Evolutionary conservation across 2,113 vertebrate species (phyloP).

Genomic region (Trinectes maculatus): DNA sequence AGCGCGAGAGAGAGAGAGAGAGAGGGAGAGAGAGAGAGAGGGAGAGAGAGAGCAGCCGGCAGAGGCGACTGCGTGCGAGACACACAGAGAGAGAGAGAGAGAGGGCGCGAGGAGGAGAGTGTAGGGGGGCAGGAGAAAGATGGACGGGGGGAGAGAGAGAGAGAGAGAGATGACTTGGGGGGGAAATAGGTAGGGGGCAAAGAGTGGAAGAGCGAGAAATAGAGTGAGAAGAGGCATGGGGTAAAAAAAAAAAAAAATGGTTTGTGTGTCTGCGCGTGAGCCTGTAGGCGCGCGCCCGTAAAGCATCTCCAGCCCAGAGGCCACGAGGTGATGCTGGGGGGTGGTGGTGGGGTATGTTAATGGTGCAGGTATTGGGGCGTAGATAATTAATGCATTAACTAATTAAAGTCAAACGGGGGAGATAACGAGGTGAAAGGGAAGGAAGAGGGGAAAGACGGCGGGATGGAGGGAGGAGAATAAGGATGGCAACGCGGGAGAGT

Average conservation of each 20-base stretch:
- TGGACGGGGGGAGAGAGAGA: conserved; percentile 77
- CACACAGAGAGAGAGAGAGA: conserved; percentile 78
- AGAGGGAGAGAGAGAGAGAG: conserved; percentile 78
- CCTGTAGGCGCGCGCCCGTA: conserved; percentile 39
- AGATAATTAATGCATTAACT: conserved; percentile 85
- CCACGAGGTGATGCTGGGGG: conserved; percentile 55
- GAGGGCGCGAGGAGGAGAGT: too few relatives aligned
- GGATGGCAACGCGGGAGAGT: conserved; percentile 72
- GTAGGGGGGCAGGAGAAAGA: conserved; percentile 75
- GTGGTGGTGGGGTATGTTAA: conserved; percentile 71
- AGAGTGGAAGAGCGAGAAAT: conserved; percentile 83
- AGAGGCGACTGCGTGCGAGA: conserved; percentile 84
- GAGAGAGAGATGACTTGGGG: conserved; percentile 78
- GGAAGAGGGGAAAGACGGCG: conserved; percentile 42
- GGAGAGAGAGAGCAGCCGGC: conserved; percentile 79
- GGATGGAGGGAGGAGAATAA: conserved; percentile 59
- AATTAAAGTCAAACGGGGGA: conserved; percentile 83
- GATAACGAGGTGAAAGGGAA: conserved; percentile 77
- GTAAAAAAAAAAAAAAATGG: conserved; percentile 64
- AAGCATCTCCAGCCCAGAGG: conserved; percentile 54
- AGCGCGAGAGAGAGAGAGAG: conserved; percentile 67
- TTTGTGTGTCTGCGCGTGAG: conserved; percentile 39
- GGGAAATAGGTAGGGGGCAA: conserved; percentile 82
- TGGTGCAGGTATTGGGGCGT: conserved; percentile 82
- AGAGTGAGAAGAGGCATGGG: conserved; percentile 82